Conservation (phyloP, 2,888 invertebrate genomes). For the Apocheima hispidaria region DNA sequence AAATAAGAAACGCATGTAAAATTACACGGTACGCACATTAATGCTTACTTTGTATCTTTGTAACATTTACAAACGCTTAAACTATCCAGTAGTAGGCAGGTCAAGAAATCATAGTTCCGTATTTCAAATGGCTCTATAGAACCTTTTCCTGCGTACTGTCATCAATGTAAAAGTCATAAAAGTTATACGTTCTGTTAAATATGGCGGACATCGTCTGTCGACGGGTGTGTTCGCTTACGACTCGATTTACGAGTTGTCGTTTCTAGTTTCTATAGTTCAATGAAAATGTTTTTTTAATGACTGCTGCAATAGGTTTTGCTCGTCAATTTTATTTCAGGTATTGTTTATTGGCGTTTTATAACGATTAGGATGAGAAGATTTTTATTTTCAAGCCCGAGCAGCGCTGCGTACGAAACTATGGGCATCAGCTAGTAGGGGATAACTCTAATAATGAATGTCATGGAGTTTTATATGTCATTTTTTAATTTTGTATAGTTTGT, state of each 20-base stretch:
- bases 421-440: too few relatives aligned
- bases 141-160: conserved; percentile 63
- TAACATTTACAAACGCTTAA: conserved; percentile 27
- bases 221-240: conserved; percentile 64
- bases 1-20: conserved; percentile 14
- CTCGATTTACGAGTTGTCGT: conserved; percentile 68
- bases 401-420: too few relatives aligned
- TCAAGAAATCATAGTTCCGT: conserved; percentile 28
- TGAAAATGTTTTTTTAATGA: conserved; percentile 27
- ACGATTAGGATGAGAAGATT: too few relatives aligned
- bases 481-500: too few relatives aligned
- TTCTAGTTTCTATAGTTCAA: conserved; percentile 35
- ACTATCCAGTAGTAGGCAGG: conserved; percentile 24
- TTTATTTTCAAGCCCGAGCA: too few relatives aligned
- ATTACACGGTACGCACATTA: conserved; percentile 14
- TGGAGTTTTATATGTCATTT: too few relatives aligned
- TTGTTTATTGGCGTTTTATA: too few relatives aligned
- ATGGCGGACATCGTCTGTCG: conserved; percentile 49
- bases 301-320: background rate
- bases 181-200: conserved; percentile 69
- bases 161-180: conserved; percentile 79
- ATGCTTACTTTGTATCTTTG: conserved; percentile 24
- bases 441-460: too few relatives aligned
- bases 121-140: conserved; percentile 51
- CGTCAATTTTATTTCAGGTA: conserved; percentile 3